A percentile compares a stretch with the other conserved stretches of the same genome.
phyloP scores from a whole-genome alignment of 2,113 vertebrate genomes.

The Malurus elegans region DNA sequence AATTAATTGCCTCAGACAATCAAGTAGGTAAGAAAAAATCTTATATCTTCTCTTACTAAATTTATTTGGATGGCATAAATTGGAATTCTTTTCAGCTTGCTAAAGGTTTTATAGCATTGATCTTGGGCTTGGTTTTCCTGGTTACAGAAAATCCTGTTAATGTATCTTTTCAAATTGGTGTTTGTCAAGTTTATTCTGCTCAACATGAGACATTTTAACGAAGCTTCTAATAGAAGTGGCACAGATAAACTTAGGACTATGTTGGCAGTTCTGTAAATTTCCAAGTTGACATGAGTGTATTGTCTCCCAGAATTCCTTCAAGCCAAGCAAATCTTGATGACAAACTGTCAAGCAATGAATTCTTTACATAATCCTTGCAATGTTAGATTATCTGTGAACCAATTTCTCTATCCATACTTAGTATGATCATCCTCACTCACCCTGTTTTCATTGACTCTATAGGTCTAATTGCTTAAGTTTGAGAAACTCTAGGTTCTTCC shows the following conservation, averaged over 20 bases:
- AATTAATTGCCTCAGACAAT: background rate
- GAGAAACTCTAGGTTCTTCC: background rate
- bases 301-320: background rate
- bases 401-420: background rate
- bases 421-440: background rate
- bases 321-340: background rate
- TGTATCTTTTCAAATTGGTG: background rate
- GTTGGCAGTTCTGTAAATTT: background rate
- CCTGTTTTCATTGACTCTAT: background rate
- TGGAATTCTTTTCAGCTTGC: background rate
- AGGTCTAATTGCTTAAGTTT: background rate
- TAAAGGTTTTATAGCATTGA: background rate
- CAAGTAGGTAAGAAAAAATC: background rate
- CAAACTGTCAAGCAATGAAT: background rate
- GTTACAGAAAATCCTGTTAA: background rate
- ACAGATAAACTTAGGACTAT: background rate
- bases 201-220: background rate
- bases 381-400: background rate
- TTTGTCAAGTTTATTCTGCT: background rate
- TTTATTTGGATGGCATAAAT: background rate
- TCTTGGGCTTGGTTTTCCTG: background rate
- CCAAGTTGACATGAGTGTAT: background rate
- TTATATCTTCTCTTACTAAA: background rate
- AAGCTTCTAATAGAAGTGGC: background rate
- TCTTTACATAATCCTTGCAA: background rate